Base-by-base conservation (phyloP, 2,797 vertebrate species). In the Chanos chanos region DNA sequence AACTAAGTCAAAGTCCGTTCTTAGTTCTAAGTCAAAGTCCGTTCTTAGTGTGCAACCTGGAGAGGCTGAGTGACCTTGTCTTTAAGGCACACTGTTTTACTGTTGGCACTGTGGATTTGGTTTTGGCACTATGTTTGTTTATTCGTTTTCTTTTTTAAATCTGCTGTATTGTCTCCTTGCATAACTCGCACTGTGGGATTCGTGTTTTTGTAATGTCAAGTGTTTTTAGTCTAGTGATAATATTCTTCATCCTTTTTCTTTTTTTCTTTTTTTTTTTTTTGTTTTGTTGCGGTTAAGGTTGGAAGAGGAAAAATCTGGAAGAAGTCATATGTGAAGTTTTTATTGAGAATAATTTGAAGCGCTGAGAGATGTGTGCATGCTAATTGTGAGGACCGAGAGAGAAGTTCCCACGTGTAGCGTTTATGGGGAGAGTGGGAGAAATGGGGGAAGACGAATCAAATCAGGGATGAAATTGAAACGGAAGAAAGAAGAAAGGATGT, bases 211-310 rank as follows among this genome's bases (percentile, higher is more conserved):
- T 89, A 87, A 88, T 90, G 89, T 91, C 85, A 87, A 90, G 89
- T 92, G 89, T 87, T 92, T 87, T 56, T 52, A n/a, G n/a, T n/a
- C n/a, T 75, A 83, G 82, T 83, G 76, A 93, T 92, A 94, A 71
- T 92, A 94, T 92, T 96, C 91, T 96, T 94, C 93, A 97, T 93
- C 92, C 94, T 95, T 93, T 93, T 98, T 93, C 92, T 97, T 95
- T 96, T 96, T 92, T 94, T 96, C 91, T 96, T 94, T 93, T 97
- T 93, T 92, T 94, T 95, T 93, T 93, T 98, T 93, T 92, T 97
- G 95, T 96, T 96, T 92, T 94, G 94, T 95, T 90, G 97, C 98
- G 93, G 94, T 97, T 94, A 95, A 93, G 91, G 87, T 91, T 94
- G 94, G 93, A 97, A 94, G 92, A 97, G 93, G 94, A 93, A 92